A percentile compares a stretch with the other conserved stretches of the same genome.
Evolutionary conservation across 2,797 vertebrate species (phyloP).

Genomic region (Cottoperca gobio): DNA sequence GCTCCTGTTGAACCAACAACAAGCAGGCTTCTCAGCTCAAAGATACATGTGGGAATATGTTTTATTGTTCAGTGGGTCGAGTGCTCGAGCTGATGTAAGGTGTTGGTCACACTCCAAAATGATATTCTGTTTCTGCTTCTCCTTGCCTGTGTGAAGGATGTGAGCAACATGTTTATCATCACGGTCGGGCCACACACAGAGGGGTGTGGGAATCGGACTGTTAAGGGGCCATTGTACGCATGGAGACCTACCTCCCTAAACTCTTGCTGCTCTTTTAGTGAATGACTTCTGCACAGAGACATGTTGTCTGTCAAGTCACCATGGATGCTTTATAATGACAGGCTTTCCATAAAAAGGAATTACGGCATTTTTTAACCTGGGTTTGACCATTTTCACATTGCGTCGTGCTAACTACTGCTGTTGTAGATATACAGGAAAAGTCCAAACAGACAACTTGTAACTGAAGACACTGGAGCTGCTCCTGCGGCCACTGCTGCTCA

Average conservation of each 20-base stretch:
- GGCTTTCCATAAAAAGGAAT: neutral
- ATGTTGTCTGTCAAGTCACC: neutral
- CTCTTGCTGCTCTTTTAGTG: too few species aligned
- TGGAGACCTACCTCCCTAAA: neutral
- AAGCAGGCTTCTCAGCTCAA: slow-evolving; percentile 5
- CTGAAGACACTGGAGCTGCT: neutral
- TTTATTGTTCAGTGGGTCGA: slow-evolving; percentile 8
- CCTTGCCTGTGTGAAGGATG: slow-evolving; percentile 4
- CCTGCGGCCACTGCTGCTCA: neutral
- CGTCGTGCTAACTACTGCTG: neutral
- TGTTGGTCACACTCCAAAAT: slow-evolving; percentile 26
- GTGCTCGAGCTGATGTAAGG: slow-evolving; percentile 23
- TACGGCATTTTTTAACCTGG: neutral
- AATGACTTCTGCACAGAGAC: too few species aligned
- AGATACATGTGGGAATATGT: neutral
- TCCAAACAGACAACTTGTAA: neutral
- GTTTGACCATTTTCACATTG: neutral
- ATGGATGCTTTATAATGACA: neutral
- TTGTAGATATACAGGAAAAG: neutral
- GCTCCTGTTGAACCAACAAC: slow-evolving; percentile 86
- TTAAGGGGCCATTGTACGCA: neutral
- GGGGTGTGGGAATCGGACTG: slow-evolving; percentile 17
- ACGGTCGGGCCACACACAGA: slow-evolving; percentile 44
- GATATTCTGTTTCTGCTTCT: slow-evolving; percentile 22
- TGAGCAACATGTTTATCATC: slow-evolving; percentile 5